Conservation (phyloP, 2,888 invertebrate species). For the Eupithecia subumbrata region DNA sequence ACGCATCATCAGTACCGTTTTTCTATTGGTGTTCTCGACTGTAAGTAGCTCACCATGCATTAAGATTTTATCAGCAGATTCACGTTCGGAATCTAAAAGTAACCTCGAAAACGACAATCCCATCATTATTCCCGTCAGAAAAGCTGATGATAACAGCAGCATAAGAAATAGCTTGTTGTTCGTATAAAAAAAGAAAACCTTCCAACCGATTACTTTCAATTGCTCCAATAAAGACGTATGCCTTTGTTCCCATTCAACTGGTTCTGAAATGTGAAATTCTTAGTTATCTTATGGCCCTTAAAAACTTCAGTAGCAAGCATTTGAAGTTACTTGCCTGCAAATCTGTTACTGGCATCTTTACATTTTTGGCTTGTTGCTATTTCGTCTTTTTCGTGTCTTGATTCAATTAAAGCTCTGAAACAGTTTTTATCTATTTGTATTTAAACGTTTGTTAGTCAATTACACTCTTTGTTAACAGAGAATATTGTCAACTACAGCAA, state of each 20-base stretch:
- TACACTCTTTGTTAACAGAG: too few species aligned
- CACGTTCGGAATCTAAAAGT: conserved; percentile 49
- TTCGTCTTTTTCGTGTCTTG: conserved; percentile 44
- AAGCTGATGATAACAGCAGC: conserved; percentile 63
- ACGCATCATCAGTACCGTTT: conserved; percentile 62
- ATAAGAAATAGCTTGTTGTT: conserved; percentile 56
- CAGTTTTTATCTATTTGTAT: not conserved
- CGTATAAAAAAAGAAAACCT: conserved; percentile 61
- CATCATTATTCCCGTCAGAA: conserved; percentile 62
- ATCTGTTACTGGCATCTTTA: conserved; percentile 48
- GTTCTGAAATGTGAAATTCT: conserved; percentile 50
- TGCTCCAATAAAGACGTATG: conserved; percentile 35
- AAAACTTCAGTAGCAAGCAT: not conserved
- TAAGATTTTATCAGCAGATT: conserved; percentile 45
- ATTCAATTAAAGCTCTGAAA: conserved; percentile 61
- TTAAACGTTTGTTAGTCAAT: too few species aligned
- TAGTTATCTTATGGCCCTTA: not conserved
- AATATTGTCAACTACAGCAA: too few species aligned
- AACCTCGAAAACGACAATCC: conserved; percentile 59
- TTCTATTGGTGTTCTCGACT: conserved; percentile 57
- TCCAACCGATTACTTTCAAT: conserved; percentile 56
- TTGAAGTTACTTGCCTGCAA: conserved; percentile 48
- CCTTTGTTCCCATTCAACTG: conserved; percentile 46
- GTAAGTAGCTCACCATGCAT: conserved; percentile 59
- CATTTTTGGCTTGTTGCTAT: not conserved